Base-by-base conservation (phyloP, 2,888 invertebrate genomes). In the Glaucopsyche alexis region DNA sequence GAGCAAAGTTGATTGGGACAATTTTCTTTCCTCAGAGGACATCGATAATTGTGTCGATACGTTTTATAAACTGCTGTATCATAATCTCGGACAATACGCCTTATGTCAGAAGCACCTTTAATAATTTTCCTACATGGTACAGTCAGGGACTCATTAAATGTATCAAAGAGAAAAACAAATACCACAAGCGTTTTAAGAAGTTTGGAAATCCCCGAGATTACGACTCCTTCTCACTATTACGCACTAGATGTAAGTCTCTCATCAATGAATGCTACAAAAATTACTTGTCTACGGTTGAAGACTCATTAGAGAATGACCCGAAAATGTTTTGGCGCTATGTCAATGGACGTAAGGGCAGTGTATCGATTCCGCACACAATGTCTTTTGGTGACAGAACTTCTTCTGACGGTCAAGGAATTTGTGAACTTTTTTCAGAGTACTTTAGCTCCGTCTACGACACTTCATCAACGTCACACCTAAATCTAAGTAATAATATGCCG, bases 181-280 rank as follows among this genome's bases (percentile, higher is more conserved):
- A 14, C 13, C 66, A 72, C n/a, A 72, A 72, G 50, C 45, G 29
- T n/a, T 67, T 40, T 42, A 66, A 42, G 38, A 65, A 64, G n/a
- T 72, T 65, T 47, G 14, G 64, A 13, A 72, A 72, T 16, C 55
- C 69, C 5, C 73, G 66, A 50, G 52, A 72, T 40, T 66, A 72
- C n/a, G 67, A 72, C 42, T 50, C 50, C 13, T 66, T 72, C 50
- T 45, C 42, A 9, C 40, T 50, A 9, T 29, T 72, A 5, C 50
- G 72, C n/a, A 29, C 9, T n/a, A 66, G 38, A 52, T 72, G 72
- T 67, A 66, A 72, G n/a, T 29, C 11, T 40, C 66, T 72, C 9
- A 52, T 50, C 29, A 29, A 45, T 50, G 50, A 66, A 19, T 72
- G 66, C 42, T 72, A 66, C 16, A 67, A 42, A 7, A 40, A 72